Base-by-base conservation (phyloP, 2,797 vertebrate genomes). In the Ara ararauna region DNA sequence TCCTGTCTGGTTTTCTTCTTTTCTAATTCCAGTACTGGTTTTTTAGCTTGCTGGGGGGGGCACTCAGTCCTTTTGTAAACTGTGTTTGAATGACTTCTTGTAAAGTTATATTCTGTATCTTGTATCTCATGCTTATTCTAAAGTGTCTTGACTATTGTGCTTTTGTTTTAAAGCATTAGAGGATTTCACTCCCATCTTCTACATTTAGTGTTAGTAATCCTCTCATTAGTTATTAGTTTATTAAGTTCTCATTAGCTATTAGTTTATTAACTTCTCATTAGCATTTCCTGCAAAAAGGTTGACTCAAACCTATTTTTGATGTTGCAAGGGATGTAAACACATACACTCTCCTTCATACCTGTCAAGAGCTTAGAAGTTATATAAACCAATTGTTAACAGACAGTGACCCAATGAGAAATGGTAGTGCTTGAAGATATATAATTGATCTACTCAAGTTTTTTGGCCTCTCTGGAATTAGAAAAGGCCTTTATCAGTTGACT, bases 1-100 rank as follows among this genome's bases (percentile, higher is more conserved):
- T 87, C 40, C 71, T 78, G 74, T 91, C 84, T 94, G 65, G 12
- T 88, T 87, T 87, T 71, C 70, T 73, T 96, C 80, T 93, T 75
- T 95, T 87, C 54, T 61, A 89, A 90, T 91, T 93, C 66, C 64
- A 95, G 34, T 34, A 83, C 23, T 74, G 53, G 10, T 38, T 42
- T 94, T 91, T 77, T 18, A 93, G 61, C 40, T 56, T 85, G 74
- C 44, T 66, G 21, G 17, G 19, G 3, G 3, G 11, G 44, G 4
- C 48, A 54, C n/a, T 91, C 12, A 67, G 71, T 76, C 61, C 67
- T 91, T 91, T 44, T 68, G 83, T 66, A 93, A 89, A 88, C 61
- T 58, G 30, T 75, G 51, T 89, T 81, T 90, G 48, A 90, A 81
- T 62, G 51, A 90, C 80, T 58, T 90, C 77, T 83, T 90, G 82